Conservation (phyloP, 2,113 vertebrate genomes). For the Chaetodon trifascialis region DNA sequence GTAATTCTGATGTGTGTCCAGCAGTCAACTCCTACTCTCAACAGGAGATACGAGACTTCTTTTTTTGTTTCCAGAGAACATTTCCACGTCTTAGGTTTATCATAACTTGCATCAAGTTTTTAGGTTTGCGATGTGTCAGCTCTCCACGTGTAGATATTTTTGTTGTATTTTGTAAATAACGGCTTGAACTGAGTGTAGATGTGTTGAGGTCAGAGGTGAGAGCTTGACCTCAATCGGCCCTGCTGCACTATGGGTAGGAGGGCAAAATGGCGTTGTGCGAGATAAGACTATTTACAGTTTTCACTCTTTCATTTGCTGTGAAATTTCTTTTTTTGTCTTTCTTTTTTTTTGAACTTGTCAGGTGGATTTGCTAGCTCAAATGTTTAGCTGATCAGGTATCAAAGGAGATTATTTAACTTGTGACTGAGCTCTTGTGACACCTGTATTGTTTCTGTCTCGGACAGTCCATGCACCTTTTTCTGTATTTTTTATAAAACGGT, state of each 20-base stretch:
- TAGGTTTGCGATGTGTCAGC: constrained; percentile 89
- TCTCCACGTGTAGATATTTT: constrained; percentile 93
- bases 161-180: constrained; percentile 96
- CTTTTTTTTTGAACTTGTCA: constrained; percentile 59
- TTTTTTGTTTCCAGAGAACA: constrained; percentile 78
- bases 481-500: constrained; percentile 61
- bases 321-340: constrained; percentile 49
- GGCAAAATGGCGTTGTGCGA: constrained; percentile 57
- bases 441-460: constrained; percentile 66
- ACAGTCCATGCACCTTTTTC: constrained; percentile 75
- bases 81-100: constrained; percentile 91
- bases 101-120: constrained; percentile 99
- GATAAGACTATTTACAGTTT: constrained; percentile 82
- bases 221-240: constrained; percentile 37
- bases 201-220: constrained; percentile 79
- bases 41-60: constrained; percentile 11
- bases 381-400: constrained; percentile 69
- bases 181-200: constrained; percentile 82
- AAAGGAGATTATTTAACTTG: constrained; percentile 67
- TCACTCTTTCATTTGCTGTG: constrained; percentile 88
- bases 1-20: constrained; percentile 45
- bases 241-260: constrained; percentile 45
- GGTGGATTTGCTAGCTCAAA: constrained; percentile 67
- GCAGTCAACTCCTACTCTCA: constrained; percentile 42
- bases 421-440: constrained; percentile 72